Percentiles rank a stretch among this genome's conserved stretches.
These are phyloP conservation scores for Pinctada fucata DNA, from an alignment of 2,888 invertebrate species.

Conservation along the genomic window DNA sequence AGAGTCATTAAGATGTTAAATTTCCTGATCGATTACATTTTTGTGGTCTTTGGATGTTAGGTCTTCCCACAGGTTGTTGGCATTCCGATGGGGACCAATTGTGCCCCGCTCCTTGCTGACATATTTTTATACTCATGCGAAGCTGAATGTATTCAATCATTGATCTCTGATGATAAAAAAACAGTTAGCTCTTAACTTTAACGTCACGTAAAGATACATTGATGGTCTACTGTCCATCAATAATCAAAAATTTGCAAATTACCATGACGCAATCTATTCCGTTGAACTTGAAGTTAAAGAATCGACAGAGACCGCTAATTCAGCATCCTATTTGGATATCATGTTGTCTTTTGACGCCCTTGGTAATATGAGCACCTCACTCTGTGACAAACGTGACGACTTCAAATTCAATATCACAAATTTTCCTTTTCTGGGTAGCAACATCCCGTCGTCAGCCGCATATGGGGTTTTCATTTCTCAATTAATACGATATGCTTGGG, in stretches of 20 bases:
- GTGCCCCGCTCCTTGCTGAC: too few relatives aligned
- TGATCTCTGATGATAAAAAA: background rate
- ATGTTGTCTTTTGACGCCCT: too few relatives aligned
- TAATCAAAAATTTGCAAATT: background rate
- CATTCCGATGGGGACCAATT: too few relatives aligned
- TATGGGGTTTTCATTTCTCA: background rate
- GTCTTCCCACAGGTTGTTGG: too few relatives aligned
- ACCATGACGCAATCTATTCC: background rate
- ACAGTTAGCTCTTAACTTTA: background rate
- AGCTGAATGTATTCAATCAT: background rate
- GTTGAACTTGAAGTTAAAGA: background rate
- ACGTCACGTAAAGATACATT: background rate
- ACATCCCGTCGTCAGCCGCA: background rate
- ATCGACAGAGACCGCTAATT: background rate
- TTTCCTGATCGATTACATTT: too few relatives aligned
- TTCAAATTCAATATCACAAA: background rate
- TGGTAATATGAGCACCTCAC: background rate
- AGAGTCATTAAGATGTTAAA: too few relatives aligned
- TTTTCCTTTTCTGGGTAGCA: background rate
- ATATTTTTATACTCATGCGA: background rate
- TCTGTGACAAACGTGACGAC: background rate
- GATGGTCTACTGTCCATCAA: background rate
- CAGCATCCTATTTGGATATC: too few relatives aligned
- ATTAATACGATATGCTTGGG: background rate
- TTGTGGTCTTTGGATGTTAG: too few relatives aligned